phyloP scores from a whole-genome alignment of 1,140 invertebrate genomes.

The Caenorhabditis inopinata region DNA sequence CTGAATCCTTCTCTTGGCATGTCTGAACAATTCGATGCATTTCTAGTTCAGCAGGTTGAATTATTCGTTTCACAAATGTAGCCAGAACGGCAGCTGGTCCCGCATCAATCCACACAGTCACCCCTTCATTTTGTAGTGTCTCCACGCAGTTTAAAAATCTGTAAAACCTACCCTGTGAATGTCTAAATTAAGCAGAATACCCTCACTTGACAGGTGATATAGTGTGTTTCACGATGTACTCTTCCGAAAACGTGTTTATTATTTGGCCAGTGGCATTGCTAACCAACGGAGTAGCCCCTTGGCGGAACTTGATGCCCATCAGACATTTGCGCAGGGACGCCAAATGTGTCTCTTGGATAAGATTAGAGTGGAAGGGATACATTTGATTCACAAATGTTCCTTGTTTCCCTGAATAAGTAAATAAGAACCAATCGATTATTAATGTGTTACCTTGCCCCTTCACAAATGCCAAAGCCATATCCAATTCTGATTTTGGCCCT shows the following conservation, averaged over 20 bases:
- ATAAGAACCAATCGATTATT: neutral
- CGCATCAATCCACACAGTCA: constrained; percentile 37
- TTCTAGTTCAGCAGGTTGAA: neutral
- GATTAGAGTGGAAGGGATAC: constrained; percentile 49
- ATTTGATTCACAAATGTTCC: constrained; percentile 32
- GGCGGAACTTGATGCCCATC: neutral
- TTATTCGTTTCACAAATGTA: neutral
- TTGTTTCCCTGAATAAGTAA: neutral
- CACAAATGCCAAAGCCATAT: constrained; percentile 18
- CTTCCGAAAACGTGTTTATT: constrained; percentile 32
- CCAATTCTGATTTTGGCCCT: constrained; percentile 27
- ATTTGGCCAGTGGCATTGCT: constrained; percentile 43
- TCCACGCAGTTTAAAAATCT: constrained; percentile 35
- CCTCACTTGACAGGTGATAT: constrained; percentile 35
- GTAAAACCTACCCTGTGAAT: neutral
- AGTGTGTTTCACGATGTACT: constrained; percentile 33
- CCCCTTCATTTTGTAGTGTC: constrained; percentile 15
- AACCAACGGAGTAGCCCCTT: constrained; percentile 30
- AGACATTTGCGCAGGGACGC: neutral
- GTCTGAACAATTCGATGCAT: constrained; percentile 32
- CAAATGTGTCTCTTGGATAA: constrained; percentile 39
- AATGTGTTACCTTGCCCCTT: constrained; percentile 4
- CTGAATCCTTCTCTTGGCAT: constrained; percentile 22
- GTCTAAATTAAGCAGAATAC: neutral
- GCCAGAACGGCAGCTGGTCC: constrained; percentile 27